phyloP scores from a whole-genome alignment of 1,140 invertebrate genomes.

The Ips typographus region DNA sequence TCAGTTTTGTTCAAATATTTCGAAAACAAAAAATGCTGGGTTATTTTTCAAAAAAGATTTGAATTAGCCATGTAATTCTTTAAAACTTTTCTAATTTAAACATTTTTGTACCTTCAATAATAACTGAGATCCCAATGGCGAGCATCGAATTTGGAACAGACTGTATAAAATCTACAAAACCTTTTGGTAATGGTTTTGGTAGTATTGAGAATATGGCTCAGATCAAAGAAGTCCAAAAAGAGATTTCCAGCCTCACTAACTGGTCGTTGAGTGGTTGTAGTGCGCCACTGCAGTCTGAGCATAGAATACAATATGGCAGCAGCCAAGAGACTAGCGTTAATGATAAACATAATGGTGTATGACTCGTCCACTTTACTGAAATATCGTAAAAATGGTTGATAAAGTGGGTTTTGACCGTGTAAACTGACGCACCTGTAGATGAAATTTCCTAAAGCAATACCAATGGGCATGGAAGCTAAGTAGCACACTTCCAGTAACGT shows the following conservation, averaged over 20 bases:
- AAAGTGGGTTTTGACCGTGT: neutral
- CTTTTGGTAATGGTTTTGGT: conserved; percentile 57
- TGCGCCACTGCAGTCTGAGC: conserved; percentile 65
- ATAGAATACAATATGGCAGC: conserved; percentile 65
- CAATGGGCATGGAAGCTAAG: conserved; percentile 72
- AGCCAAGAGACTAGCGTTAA: conserved; percentile 64
- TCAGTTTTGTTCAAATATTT: too few relatives aligned
- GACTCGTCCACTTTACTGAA: conserved; percentile 59
- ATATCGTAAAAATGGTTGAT: conserved; percentile 55
- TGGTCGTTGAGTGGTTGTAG: conserved; percentile 60
- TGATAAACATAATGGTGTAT: conserved; percentile 68
- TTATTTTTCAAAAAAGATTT: too few relatives aligned
- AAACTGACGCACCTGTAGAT: conserved; percentile 20
- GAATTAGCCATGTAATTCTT: too few relatives aligned
- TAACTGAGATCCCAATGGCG: too few relatives aligned
- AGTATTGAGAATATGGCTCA: conserved; percentile 64
- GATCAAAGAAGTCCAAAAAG: conserved; percentile 70
- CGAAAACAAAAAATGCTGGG: too few relatives aligned
- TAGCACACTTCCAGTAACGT: conserved; percentile 74
- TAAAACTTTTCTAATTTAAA: too few relatives aligned
- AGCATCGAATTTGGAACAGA: too few relatives aligned
- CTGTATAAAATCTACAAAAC: conserved; percentile 3
- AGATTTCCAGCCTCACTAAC: conserved; percentile 60
- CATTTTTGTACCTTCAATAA: too few relatives aligned
- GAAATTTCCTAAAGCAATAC: conserved; percentile 62